phyloP scores from a whole-genome alignment of 2,797 vertebrate species.

The Myripristis jacobus region DNA sequence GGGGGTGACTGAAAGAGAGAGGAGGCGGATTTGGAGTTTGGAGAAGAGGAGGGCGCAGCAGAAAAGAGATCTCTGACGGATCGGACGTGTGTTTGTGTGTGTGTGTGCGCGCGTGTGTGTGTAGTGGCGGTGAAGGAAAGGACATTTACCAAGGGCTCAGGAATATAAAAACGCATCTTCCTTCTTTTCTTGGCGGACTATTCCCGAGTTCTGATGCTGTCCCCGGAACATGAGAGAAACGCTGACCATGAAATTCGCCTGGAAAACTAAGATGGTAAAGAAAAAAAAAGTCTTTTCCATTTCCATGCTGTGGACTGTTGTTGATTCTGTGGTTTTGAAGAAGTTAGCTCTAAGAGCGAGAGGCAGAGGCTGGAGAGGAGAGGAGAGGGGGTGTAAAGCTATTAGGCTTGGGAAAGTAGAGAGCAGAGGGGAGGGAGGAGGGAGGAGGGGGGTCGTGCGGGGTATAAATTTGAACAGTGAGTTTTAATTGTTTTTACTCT shows the following conservation, averaged over 20 bases:
- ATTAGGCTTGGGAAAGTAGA: conserved; percentile 72
- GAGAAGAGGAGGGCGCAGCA: conserved; percentile 19
- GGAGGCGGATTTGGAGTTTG: no score
- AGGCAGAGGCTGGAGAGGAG: conserved; percentile 14
- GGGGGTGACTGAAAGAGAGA: conserved; percentile 5
- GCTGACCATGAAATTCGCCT: conserved; percentile 94
- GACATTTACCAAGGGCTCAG: conserved; percentile 56
- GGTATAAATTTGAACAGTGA: conserved; percentile 33
- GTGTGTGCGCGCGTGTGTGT: conserved; percentile 69
- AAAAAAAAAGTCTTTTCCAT: conserved; percentile 44
- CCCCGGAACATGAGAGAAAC: conserved; percentile 83
- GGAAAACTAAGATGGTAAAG: conserved; percentile 95
- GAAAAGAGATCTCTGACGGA: conserved; percentile 40
- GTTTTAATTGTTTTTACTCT: conserved; percentile 56
- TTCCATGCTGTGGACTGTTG: conserved; percentile 54
- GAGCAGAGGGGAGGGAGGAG: conserved; percentile 62
- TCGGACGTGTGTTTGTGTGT: conserved; percentile 11
- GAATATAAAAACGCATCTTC: conserved; percentile 22
- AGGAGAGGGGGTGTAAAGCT: conserved; percentile 13
- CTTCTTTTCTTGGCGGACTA: conserved; percentile 52
- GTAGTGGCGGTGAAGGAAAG: conserved; percentile 74
- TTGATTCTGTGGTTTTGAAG: conserved; percentile 64
- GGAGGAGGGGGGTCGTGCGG: conserved; percentile 18
- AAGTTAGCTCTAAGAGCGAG: conserved; percentile 23
- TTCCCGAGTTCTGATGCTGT: conserved; percentile 77